Evolutionary conservation across 1,140 invertebrate genomes (phyloP), one percentile per base, ranked within the genome.

Genomic region (Bombus soroeensis): DNA sequence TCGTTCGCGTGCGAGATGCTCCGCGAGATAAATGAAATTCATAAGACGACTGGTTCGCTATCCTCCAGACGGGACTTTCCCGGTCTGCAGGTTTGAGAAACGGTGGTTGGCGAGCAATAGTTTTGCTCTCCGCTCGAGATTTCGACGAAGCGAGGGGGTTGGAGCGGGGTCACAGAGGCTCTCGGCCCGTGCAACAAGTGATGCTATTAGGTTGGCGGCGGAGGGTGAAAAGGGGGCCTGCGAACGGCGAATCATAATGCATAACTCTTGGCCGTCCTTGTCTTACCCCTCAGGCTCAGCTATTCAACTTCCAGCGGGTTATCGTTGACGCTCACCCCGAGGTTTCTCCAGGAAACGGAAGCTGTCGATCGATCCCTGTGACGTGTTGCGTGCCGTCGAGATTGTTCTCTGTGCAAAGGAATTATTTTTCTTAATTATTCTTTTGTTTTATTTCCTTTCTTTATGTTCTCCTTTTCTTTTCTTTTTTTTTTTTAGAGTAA

Each of bases 181-280:
- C 59, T 81, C 72, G 78, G 80, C 88, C 89, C 80, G 88, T 87
- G 93, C 93, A 94, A 94, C 93, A 94, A 94, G 93, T 94, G 93
- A 94, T 93, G 92, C 93, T 94, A 94, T 94, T 93, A 94, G 91
- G 92, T 93, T 91, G 92, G 85, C 81, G 79, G 79, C 32, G 82
- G 80, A 88, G 81, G 82, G 84, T 86, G 88, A 83, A 80, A 84
- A 85, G 80, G 79, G 79, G 81, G 81, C 68, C 78, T 62, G 83
- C 66, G 88, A 91, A 92, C 87, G 85, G 91, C 91, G 92, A 94
- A 94, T 94, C 93, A 94, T 94, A 94, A 94, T 94, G 92, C 93
- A 94, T 94, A 94, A 93, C 93, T 94, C 93, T 92, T 93, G 92
- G 88, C 89, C 88, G 92, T 93, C 92, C 92, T 94, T 94, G 92